Percentiles rank a stretch among this genome's conserved stretches.
Conservation (phyloP, 2,888 invertebrate genomes). For the Trachelus iudaicus region DNA sequence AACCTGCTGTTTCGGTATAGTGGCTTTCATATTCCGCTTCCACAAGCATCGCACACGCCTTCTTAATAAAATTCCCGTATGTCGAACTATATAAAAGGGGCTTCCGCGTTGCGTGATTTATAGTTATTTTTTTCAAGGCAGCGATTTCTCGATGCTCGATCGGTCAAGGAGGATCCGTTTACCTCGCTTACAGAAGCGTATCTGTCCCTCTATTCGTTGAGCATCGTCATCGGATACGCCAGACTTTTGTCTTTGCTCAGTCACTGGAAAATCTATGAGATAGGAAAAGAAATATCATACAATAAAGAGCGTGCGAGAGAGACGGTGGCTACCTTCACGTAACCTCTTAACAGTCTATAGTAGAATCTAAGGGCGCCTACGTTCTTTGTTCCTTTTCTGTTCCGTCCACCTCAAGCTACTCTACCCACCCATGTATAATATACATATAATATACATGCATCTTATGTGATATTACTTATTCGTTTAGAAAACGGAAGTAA, state of each 20-base stretch:
- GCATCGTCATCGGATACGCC: background rate
- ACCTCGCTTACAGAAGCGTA: background rate
- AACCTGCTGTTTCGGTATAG: background rate
- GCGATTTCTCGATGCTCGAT: background rate
- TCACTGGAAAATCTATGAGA: conserved; percentile 24
- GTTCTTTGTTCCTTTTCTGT: background rate
- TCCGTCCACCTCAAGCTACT: background rate
- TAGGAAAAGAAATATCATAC: background rate
- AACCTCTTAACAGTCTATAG: background rate
- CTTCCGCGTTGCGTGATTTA: background rate
- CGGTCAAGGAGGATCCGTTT: background rate
- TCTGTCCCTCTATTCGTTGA: background rate
- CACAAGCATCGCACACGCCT: background rate
- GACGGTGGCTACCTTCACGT: background rate
- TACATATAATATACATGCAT: background rate
- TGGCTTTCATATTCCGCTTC: background rate
- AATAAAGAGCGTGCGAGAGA: background rate
- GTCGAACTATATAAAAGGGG: background rate
- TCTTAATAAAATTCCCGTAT: background rate
- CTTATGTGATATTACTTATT: background rate
- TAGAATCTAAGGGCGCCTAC: background rate
- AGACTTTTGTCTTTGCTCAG: conserved; percentile 23
- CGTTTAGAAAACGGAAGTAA: background rate
- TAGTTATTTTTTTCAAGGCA: background rate
- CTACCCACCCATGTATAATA: background rate